phyloP scores from a whole-genome alignment of 1,140 invertebrate species.

The Lepidotrigona ventralis region DNA sequence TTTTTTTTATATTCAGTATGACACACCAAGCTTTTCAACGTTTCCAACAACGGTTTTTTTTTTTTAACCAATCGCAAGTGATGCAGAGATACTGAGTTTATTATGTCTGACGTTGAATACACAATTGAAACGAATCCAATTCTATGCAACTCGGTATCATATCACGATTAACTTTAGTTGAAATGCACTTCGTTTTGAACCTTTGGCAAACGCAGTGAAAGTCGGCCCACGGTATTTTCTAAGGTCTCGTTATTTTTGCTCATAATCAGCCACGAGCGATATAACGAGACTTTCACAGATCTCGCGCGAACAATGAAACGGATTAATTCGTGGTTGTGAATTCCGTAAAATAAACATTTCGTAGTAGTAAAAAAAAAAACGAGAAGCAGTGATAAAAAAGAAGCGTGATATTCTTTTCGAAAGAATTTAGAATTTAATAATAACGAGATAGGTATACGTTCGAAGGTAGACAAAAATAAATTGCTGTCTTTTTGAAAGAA shows the following conservation, averaged over 20 bases:
- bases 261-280: neutral
- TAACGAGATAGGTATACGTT: neutral
- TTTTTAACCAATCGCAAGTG: neutral
- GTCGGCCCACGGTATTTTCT: constrained; percentile 8
- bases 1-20: too few relatives aligned
- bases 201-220: constrained; percentile 3
- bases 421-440: neutral
- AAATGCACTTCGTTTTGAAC: constrained; percentile 7
- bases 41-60: neutral
- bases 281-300: constrained; percentile 12
- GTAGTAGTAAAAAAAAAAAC: too few relatives aligned
- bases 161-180: constrained; percentile 5
- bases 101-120: neutral
- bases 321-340: neutral
- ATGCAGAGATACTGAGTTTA: neutral
- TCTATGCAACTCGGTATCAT: neutral
- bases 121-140: constrained; percentile 24
- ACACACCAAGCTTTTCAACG: too few relatives aligned
- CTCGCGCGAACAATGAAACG: neutral
- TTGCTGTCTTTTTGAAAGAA: neutral
- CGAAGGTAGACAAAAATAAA: neutral
- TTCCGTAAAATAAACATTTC: too few relatives aligned
- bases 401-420: neutral
- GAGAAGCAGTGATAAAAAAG: neutral
- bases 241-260: constrained; percentile 15